Evolutionary conservation across 2,888 invertebrate species (phyloP), one percentile per base, ranked within the genome.

Genomic region (Gonocerus acuteangulatus): DNA sequence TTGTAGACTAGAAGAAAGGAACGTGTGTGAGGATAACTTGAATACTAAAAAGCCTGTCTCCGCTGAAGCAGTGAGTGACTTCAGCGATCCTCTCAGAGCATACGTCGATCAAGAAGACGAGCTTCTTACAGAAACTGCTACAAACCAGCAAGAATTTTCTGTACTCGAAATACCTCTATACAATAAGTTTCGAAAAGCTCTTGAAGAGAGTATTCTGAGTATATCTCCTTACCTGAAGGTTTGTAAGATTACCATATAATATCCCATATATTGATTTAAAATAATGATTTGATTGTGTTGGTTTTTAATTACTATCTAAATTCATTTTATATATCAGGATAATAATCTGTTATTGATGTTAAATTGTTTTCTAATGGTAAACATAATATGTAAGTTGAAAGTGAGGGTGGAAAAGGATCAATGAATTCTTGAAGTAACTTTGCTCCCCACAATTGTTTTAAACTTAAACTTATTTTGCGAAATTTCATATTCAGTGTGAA

Each of bases 141-240:
- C 49, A 32, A 62, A 52, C 34, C 49, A 72, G n/a, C 75, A 77
- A 64, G 73, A 72, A 18, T 69, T 80, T 39, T 75, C 77, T 1
- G 80, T 81, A 0, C 76, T 79, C 1, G 81, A 84, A 68, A 74
- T 82, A 18, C 83, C 84, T 0, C 77, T 82, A 60, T 76, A 81
- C 13, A 86, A 85, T 72, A 80, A 80, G 64, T 88, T 89, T 71
- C 79, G 88, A 71, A 83, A 89, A 75, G 85, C 84, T 0, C 74
- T 90, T 7, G 84, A 84, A 67, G 86, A 85, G 59, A 82, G 84
- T 0, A 78, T 86, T 49, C 74, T 93, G 2, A 90, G 91, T 0
- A 83, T 89, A 65, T 95, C 95, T 0, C 95, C 96, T 0, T 89
- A 86, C 72, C 78, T 95, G 11, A 83, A 84, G 68, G 69, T 70